A percentile compares a stretch with the other conserved stretches of the same genome.
These are phyloP conservation scores for Equus quagga DNA, from an alignment of 2,113 vertebrate species.

Conservation along the genomic window DNA sequence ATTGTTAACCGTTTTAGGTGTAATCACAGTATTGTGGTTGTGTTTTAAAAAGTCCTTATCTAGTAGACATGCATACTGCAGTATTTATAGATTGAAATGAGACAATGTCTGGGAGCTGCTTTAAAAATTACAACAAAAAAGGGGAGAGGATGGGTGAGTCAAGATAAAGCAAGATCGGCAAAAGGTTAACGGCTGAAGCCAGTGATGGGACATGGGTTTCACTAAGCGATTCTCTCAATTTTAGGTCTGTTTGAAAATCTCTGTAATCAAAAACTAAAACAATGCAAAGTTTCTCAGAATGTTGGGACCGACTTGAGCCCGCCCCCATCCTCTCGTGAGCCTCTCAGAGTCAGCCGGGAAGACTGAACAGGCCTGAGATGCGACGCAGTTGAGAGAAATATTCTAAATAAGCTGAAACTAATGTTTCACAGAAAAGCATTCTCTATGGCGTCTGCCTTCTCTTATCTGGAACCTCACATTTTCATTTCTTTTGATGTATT, in stretches of 20 bases:
- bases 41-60: conserved; percentile 39
- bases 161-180: background rate
- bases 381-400: conserved; percentile 5
- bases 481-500: conserved; percentile 68
- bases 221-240: background rate
- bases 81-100: conserved; percentile 72
- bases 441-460: conserved; percentile 26
- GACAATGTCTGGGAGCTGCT: conserved; percentile 60
- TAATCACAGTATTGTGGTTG: background rate
- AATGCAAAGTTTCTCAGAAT: background rate
- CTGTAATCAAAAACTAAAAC: background rate
- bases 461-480: conserved; percentile 54
- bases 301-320: background rate
- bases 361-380: background rate
- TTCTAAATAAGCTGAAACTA: background rate
- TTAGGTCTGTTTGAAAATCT: background rate
- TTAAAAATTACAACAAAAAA: conserved; percentile 33
- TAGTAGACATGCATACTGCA: conserved; percentile 51
- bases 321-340: background rate
- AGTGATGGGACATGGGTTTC: background rate
- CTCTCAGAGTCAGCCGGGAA: background rate
- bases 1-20: background rate
- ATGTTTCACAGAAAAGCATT: background rate
- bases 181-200: background rate
- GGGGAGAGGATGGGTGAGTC: background rate